Evolutionary conservation across 2,113 vertebrate species (phyloP).

Genomic region (Chaetodon trifascialis): DNA sequence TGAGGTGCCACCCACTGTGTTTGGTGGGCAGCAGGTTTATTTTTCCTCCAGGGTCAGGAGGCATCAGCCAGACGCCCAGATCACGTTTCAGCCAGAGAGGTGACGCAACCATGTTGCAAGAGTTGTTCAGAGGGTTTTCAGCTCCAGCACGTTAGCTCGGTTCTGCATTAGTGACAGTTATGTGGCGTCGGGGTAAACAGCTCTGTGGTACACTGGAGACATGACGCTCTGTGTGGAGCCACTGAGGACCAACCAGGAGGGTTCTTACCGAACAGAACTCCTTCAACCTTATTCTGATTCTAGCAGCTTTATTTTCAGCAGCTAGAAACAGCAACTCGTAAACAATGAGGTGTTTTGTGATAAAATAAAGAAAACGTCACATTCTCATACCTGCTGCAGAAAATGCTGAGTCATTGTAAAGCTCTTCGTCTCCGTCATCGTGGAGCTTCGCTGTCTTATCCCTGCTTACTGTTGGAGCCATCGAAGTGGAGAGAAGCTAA

Average conservation of each 20-base stretch:
- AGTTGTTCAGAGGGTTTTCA: slow-evolving; percentile 4
- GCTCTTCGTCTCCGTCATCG: too few relatives aligned
- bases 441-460: too few relatives aligned
- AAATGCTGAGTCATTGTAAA: neutral
- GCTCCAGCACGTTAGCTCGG: neutral
- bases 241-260: neutral
- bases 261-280: neutral
- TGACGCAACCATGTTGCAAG: slow-evolving; percentile 37
- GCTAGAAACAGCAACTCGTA: too few relatives aligned
- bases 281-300: too few relatives aligned
- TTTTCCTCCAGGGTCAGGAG: slow-evolving; percentile 20
- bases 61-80: slow-evolving; percentile 6
- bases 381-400: neutral
- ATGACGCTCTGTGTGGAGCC: neutral
- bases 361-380: too few relatives aligned
- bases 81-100: slow-evolving; percentile 8
- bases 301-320: neutral
- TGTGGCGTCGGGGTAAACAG: slow-evolving; percentile 33
- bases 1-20: slow-evolving; percentile 30
- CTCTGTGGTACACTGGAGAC: slow-evolving; percentile 1
- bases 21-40: slow-evolving; percentile 6
- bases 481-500: too few relatives aligned
- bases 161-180: slow-evolving; percentile 29
- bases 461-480: too few relatives aligned
- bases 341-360: too few relatives aligned